Evolutionary conservation across 1,140 invertebrate genomes (phyloP), one percentile per base, ranked within the genome.

Genomic region (Nephila pilipes): DNA sequence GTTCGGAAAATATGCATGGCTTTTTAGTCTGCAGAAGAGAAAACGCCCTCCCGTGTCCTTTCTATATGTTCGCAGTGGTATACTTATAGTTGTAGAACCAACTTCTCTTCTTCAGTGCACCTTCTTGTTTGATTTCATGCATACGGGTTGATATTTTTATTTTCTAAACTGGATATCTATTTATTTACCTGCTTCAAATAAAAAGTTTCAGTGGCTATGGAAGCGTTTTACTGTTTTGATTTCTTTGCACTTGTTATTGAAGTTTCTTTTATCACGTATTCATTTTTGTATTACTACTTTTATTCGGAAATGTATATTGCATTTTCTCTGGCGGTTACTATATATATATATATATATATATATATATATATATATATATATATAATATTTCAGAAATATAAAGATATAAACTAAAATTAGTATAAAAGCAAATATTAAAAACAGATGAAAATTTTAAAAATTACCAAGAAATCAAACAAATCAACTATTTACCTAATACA

Each of bases 1-100:
- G 29, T 54, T 83, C 80, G 36, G 25, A 83, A 83, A 83, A 83
- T 83, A 83, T 83, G 80, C 80, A 55, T 83, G 80, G 80, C 80
- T 83, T 83, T 75, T 75, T 54, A 83, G 38, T 83, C 38, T 83
- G 79, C 22, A 55, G 80, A n/a, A 20, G 54, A 55, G 54, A 38
- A 83, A 46, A 83, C 80, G 38, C 38, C 54, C 54, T 54, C n/a
- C 22, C 46, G 10, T 55, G 38, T 36, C 32, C 16, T 83, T 83
- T 83, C n/a, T 83, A 25, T 55, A 2, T 83, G 38, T 25, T 83
- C 54, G 25, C 54, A 83, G 80, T 55, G 80, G 38, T 38, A 83
- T 83, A 55, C 38, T 83, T 83, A 55, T 83, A 36, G 25, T 14
- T 36, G 32, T 36, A 75, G 32, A 16, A 38, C 22, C 80, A 55